Base-by-base conservation (phyloP, 1,140 invertebrate species). In the Calosoma granatense region DNA sequence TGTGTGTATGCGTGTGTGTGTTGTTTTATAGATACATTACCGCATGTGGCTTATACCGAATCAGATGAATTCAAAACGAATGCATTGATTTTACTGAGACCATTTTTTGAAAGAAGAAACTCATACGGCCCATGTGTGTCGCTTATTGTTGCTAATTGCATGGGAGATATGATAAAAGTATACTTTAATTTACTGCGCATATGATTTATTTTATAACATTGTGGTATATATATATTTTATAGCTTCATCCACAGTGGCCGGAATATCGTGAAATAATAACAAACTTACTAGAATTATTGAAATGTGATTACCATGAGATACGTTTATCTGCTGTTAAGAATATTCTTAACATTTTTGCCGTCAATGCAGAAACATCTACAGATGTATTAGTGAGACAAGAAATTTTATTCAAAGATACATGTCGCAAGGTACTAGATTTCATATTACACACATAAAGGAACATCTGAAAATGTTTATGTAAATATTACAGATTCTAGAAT, bases 281-380 rank as follows among this genome's bases (percentile, higher is more conserved):
- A 26, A 60, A 63, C 12, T 53, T 75, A 2, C 63, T 71, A 26
- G 61, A 59, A 52, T 75, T 70, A 58, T 51, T 75, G 11, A 62
- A 53, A 0, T 71, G 60, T 62, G 60, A 67, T 21, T 73, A 67
- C 47, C 70, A 70, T 60, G 57, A 70, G 11, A 69, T 77, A 1
- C 65, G 74, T 17, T 64, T 74, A 21, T 62, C 72, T 59, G 65
- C 69, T 2, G 60, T 76, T 1, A 67, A 64, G 53, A 57, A 62
- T n/a, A 52, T 69, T 66, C 66, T 55, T n/a, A 69, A 20, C 39
- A 73, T 63, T 53, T 68, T 52, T 57, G 71, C 54, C 68, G 67
- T 55, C 55, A 62, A 47, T 59, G 59, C 20, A 51, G 58, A n/a
- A n/a, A 63, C 1, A 51, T 72, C 0, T 36, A 56, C 60, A 70